Percentiles rank a stretch among this genome's conserved stretches.
These are phyloP conservation scores for Acrobasis repandana DNA, from an alignment of 2,888 invertebrate species.

Conservation along the genomic window DNA sequence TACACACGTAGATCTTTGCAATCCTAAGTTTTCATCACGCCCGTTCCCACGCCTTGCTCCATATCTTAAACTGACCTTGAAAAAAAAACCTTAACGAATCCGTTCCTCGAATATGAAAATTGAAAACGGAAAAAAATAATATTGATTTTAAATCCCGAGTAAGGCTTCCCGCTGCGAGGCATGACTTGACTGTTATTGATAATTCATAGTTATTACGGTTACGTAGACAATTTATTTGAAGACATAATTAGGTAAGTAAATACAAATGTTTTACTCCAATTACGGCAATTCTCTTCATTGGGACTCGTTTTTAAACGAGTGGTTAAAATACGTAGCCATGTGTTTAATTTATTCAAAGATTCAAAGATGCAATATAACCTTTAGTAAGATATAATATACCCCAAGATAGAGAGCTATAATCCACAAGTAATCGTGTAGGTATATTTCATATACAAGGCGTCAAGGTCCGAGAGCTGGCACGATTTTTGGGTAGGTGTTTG, in stretches of 20 bases:
- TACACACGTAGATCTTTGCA: conserved; percentile 4
- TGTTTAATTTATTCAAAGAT: too few relatives aligned
- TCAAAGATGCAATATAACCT: too few relatives aligned
- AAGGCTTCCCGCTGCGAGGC: not conserved
- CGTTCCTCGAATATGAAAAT: conserved; percentile 10
- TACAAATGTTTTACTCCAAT: not conserved
- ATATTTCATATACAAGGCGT: too few relatives aligned
- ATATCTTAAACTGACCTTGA: not conserved
- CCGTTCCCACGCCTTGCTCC: not conserved
- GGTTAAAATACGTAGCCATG: too few relatives aligned
- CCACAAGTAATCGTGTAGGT: too few relatives aligned
- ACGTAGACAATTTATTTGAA: not conserved
- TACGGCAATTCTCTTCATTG: too few relatives aligned
- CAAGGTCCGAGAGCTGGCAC: too few relatives aligned
- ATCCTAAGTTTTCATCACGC: not conserved
- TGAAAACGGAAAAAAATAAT: conserved; percentile 1
- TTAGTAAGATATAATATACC: too few relatives aligned
- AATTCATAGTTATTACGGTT: not conserved
- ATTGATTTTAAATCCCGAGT: not conserved
- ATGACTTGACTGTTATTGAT: conserved; percentile 1
- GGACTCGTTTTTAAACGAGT: too few relatives aligned
- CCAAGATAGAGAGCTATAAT: too few relatives aligned
- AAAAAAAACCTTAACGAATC: conserved; percentile 11
- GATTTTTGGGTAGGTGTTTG: too few relatives aligned
- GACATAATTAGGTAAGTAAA: not conserved